Conservation (phyloP, 2,797 vertebrate species). For the Thaleichthys pacificus region DNA sequence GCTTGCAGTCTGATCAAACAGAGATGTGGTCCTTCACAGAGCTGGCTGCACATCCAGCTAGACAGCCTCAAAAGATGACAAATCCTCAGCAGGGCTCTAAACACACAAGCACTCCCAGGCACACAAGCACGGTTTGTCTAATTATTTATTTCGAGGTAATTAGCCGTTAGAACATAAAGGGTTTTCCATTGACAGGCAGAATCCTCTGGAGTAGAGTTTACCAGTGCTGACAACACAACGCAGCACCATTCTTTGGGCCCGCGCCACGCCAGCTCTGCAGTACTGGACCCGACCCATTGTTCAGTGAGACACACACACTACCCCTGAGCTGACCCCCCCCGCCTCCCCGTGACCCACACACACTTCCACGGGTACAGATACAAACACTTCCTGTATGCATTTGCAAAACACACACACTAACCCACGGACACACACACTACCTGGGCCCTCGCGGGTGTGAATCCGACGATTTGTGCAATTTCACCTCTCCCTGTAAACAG, state of each 20-base stretch:
- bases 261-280: constrained; percentile 38
- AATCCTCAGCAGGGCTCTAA: constrained; percentile 48
- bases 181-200: constrained; percentile 42
- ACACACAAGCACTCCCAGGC: constrained; percentile 47
- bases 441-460: constrained; percentile 9
- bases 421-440: constrained; percentile 6
- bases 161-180: constrained; percentile 58
- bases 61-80: constrained; percentile 53
- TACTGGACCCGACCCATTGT: constrained; percentile 53
- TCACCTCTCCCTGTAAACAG: constrained; percentile 37
- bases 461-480: constrained; percentile 47
- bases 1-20: constrained; percentile 49
- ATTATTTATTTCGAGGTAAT: constrained; percentile 61
- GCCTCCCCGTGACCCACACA: neutral
- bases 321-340: neutral
- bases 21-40: constrained; percentile 39
- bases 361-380: constrained; percentile 14
- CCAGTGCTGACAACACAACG: constrained; percentile 47
- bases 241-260: constrained; percentile 31
- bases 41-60: constrained; percentile 45
- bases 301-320: constrained; percentile 12
- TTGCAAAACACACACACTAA: constrained; percentile 6
- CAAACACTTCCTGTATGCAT: neutral
- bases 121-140: constrained; percentile 39
- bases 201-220: constrained; percentile 40